These are phyloP conservation scores for Cataglyphis hispanica DNA, from an alignment of 1,140 invertebrate species.

Conservation along the genomic window DNA sequence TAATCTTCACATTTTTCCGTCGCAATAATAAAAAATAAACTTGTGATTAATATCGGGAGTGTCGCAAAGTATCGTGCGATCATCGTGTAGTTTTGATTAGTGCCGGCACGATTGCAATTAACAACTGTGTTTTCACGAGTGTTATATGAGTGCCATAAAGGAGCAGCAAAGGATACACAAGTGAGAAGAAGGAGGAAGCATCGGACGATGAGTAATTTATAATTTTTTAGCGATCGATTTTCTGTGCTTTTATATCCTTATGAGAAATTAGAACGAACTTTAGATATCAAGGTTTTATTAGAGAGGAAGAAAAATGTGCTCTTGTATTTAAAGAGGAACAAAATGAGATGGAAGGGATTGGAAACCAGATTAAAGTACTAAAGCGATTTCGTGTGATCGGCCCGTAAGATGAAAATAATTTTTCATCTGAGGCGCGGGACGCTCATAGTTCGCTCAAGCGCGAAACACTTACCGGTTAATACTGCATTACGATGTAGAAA, in stretches of 20 bases:
- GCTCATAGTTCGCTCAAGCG: background rate
- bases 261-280: background rate
- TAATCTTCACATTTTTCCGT: no score
- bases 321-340: background rate
- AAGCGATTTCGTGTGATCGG: background rate
- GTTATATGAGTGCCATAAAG: no score
- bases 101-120: no score
- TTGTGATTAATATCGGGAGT: no score
- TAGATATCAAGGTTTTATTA: background rate
- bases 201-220: no score
- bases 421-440: background rate
- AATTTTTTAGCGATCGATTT: no score
- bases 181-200: no score
- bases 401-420: slow-evolving; percentile 47
- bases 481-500: slow-evolving; percentile 15
- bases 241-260: background rate
- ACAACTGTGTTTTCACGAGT: no score
- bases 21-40: no score
- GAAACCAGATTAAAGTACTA: background rate
- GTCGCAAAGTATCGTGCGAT: no score
- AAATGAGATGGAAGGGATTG: background rate
- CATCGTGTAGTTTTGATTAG: no score
- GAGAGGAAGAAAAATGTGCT: background rate
- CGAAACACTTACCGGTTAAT: slow-evolving; percentile 34
- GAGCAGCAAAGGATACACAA: no score